A percentile compares a stretch with the other conserved stretches of the same genome.
Evolutionary conservation across 1,140 invertebrate genomes (phyloP).

Genomic region (Drosophila seguyi): DNA sequence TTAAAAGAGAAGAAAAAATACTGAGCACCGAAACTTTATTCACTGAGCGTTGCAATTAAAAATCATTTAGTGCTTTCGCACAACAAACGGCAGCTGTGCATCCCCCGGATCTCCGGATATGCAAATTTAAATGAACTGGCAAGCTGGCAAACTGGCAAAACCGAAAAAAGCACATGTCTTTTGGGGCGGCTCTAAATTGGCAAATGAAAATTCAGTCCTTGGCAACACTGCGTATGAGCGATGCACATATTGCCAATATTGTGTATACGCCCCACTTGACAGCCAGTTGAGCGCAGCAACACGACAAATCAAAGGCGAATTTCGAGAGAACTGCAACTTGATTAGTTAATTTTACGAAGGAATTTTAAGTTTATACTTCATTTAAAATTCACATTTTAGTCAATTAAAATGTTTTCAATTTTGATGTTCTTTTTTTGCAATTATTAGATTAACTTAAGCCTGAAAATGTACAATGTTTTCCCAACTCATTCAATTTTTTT

Average conservation of each 20-base stretch:
- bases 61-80: conserved; percentile 28
- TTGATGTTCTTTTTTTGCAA: no score
- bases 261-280: conserved; percentile 21
- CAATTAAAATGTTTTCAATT: neutral
- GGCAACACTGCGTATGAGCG: conserved; percentile 15
- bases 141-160: no score
- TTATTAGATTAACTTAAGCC: neutral
- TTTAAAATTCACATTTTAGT: neutral
- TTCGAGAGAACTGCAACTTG: neutral
- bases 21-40: neutral
- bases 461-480: neutral
- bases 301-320: neutral
- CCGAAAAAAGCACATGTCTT: conserved; percentile 13
- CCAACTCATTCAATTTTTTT: neutral
- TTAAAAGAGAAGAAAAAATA: neutral
- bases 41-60: conserved; percentile 37
- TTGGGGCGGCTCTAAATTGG: conserved; percentile 3
- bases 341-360: neutral
- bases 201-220: conserved; percentile 19
- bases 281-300: conserved; percentile 7
- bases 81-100: conserved; percentile 28
- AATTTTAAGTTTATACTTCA: no score
- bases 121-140: conserved; percentile 33
- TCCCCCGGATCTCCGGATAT: conserved; percentile 18
- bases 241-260: conserved; percentile 26